phyloP scores from a whole-genome alignment of 1,140 invertebrate species.

The Cotesia glomerata region DNA sequence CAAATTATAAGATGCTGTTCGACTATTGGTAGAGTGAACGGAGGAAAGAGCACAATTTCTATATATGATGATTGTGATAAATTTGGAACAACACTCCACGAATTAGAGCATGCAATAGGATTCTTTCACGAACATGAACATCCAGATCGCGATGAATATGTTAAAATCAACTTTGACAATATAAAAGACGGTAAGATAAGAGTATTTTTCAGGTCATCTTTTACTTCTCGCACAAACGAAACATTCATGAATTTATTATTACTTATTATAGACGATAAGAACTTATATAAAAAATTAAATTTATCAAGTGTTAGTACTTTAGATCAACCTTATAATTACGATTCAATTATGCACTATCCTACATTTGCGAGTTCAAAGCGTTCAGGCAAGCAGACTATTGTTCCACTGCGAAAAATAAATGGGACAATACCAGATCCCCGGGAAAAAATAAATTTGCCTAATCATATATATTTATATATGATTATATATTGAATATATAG shows the following conservation, averaged over 20 bases:
- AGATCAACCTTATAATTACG: constrained; percentile 94
- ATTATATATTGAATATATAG: no score
- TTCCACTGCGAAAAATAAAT: constrained; percentile 82
- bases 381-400: constrained; percentile 93
- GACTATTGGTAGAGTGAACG: constrained; percentile 96
- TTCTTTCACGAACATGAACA: constrained; percentile 99
- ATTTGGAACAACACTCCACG: constrained; percentile 99
- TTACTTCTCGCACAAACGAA: no score
- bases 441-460: no score
- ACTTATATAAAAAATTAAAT: constrained; percentile 56
- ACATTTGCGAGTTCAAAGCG: constrained; percentile 96
- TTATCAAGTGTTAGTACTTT: constrained; percentile 95
- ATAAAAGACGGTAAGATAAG: constrained; percentile 95
- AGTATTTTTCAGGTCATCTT: constrained; percentile 68
- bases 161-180: constrained; percentile 92
- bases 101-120: constrained; percentile 97
- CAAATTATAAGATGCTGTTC: constrained; percentile 85
- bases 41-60: constrained; percentile 95
- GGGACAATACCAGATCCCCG: constrained; percentile 83
- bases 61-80: constrained; percentile 99
- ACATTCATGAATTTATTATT: no score
- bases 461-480: no score
- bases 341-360: constrained; percentile 99
- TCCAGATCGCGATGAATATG: constrained; percentile 93
- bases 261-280: no score